Evolutionary conservation across 2,888 invertebrate genomes (phyloP).

Genomic region (Synanthedon tipuliformis): DNA sequence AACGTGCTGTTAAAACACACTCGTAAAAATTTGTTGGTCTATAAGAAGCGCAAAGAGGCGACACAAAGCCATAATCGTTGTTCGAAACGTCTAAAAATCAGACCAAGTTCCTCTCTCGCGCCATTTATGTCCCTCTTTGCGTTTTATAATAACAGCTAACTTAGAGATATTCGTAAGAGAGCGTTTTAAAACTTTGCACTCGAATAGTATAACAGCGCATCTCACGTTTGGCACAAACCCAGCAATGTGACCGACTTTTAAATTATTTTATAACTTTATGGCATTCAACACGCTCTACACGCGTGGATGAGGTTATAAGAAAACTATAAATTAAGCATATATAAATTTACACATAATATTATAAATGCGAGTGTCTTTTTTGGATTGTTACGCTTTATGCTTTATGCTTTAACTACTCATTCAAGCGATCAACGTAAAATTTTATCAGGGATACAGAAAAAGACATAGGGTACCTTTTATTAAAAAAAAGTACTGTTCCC

Average conservation of each 20-base stretch:
- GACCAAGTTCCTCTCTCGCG: conserved; percentile 16
- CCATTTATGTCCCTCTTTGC: conserved; percentile 26
- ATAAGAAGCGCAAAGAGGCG: background rate
- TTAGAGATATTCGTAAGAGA: conserved; percentile 27
- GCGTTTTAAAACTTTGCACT: conserved; percentile 38
- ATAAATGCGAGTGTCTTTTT: conserved; percentile 11
- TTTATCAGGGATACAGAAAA: too few species aligned
- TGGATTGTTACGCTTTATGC: too few species aligned
- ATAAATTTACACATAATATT: conserved; percentile 14
- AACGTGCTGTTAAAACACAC: background rate
- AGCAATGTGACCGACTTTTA: conserved; percentile 17
- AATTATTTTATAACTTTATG: conserved; percentile 50
- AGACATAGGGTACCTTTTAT: too few species aligned
- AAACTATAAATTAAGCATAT: background rate
- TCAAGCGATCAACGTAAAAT: too few species aligned
- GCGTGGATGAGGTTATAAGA: background rate
- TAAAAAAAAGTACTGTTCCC: too few species aligned
- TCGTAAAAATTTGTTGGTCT: background rate
- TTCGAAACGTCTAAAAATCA: conserved; percentile 33
- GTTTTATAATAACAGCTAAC: conserved; percentile 40
- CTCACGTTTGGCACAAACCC: conserved; percentile 38
- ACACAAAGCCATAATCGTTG: conserved; percentile 25
- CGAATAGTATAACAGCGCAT: conserved; percentile 27
- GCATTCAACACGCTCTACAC: conserved; percentile 14
- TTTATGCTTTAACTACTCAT: too few species aligned